These are phyloP conservation scores for Bombus vancouverensis DNA, from an alignment of 1,140 invertebrate genomes.

Conservation along the genomic window DNA sequence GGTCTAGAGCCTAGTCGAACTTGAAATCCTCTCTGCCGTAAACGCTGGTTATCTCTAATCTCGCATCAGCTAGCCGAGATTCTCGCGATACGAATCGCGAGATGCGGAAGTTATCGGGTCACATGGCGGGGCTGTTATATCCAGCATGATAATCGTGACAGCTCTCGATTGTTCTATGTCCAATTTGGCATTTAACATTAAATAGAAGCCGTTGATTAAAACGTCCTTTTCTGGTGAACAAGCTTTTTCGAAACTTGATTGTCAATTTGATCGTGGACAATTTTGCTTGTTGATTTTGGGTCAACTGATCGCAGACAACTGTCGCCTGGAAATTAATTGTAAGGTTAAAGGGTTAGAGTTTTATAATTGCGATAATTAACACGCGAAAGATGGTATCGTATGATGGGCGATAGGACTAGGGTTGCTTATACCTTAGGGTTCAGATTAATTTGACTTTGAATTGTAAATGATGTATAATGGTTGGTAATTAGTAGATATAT, in stretches of 20 bases:
- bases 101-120: constrained; percentile 53
- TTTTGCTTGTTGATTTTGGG: no score
- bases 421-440: neutral
- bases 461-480: neutral
- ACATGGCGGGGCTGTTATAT: neutral
- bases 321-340: no score
- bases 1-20: constrained; percentile 26
- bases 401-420: neutral
- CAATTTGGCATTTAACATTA: neutral
- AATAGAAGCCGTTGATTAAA: constrained; percentile 4
- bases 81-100: constrained; percentile 44
- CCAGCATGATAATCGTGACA: neutral
- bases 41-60: constrained; percentile 69
- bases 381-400: neutral
- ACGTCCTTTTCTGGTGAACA: neutral
- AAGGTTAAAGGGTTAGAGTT: no score
- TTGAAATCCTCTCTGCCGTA: constrained; percentile 62
- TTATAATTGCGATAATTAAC: no score
- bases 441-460: neutral
- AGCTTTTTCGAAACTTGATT: neutral
- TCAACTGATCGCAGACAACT: no score
- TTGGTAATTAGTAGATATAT: neutral
- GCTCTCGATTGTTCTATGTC: neutral
- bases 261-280: neutral
- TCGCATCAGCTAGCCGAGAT: constrained; percentile 56